These are phyloP conservation scores for Datnioides undecimradiatus DNA, from an alignment of 2,113 vertebrate genomes.

Conservation along the genomic window DNA sequence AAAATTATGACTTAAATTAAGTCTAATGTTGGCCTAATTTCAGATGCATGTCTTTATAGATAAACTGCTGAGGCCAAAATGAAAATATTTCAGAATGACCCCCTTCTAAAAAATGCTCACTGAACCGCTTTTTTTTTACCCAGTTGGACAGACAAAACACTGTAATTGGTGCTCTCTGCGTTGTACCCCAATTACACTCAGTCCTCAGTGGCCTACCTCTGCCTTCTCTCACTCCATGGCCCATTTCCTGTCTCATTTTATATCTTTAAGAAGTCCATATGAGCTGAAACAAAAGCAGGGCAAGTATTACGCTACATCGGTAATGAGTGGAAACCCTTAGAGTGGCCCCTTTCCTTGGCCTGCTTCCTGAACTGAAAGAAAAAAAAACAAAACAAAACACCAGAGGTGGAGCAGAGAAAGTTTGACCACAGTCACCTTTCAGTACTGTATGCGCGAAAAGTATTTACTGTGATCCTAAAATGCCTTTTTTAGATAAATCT, in stretches of 20 bases:
- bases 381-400: neutral
- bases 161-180: constrained; percentile 56
- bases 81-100: constrained; percentile 19
- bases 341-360: constrained; percentile 53
- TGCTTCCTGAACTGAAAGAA: constrained; percentile 49
- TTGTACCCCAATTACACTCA: constrained; percentile 63
- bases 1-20: neutral
- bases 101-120: constrained; percentile 34
- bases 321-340: constrained; percentile 63
- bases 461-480: constrained; percentile 15
- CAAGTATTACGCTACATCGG: constrained; percentile 49
- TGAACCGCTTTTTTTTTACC: constrained; percentile 45
- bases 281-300: constrained; percentile 62
- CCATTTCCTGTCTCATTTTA: constrained; percentile 69
- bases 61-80: constrained; percentile 1
- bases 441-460: neutral
- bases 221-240: constrained; percentile 45
- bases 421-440: neutral
- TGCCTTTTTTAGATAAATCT: neutral
- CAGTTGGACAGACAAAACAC: constrained; percentile 55
- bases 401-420: neutral
- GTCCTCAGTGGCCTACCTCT: constrained; percentile 54
- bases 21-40: neutral
- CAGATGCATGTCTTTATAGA: neutral
- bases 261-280: constrained; percentile 65